These are phyloP conservation scores for Megalopta genalis DNA, from an alignment of 1,140 invertebrate species.

Conservation along the genomic window DNA sequence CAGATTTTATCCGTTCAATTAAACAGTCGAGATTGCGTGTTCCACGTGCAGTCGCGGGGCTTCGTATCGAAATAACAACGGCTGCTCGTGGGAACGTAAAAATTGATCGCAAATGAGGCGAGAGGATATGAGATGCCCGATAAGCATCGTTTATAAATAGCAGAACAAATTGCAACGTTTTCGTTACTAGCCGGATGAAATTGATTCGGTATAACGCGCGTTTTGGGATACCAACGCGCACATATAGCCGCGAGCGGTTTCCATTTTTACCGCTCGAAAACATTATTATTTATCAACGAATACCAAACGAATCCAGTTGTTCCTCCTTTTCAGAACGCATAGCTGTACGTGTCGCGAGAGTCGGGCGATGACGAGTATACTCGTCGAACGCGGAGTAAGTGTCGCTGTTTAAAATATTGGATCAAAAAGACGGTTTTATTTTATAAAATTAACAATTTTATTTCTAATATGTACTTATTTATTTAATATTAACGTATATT, in stretches of 20 bases:
- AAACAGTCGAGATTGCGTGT: neutral
- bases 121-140: neutral
- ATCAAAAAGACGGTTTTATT: too few species aligned
- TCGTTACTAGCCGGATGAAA: neutral
- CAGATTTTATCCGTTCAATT: too few species aligned
- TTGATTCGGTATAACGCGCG: neutral
- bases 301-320: neutral
- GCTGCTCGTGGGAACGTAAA: neutral
- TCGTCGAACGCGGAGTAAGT: too few species aligned
- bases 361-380: too few species aligned
- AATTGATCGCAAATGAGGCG: neutral
- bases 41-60: neutral
- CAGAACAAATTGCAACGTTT: neutral
- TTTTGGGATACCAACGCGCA: neutral
- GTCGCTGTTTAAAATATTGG: too few species aligned
- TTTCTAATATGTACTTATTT: too few species aligned
- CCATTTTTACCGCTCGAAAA: slow-evolving; percentile 30
- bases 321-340: too few species aligned
- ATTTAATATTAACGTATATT: too few species aligned
- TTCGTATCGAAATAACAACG: neutral
- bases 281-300: slow-evolving; percentile 16
- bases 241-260: too few species aligned
- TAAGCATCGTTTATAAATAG: neutral
- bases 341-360: too few species aligned
- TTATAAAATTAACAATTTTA: too few species aligned